These are phyloP conservation scores for Drosophila parabipectinata DNA, from an alignment of 1,140 invertebrate genomes.

Conservation along the genomic window DNA sequence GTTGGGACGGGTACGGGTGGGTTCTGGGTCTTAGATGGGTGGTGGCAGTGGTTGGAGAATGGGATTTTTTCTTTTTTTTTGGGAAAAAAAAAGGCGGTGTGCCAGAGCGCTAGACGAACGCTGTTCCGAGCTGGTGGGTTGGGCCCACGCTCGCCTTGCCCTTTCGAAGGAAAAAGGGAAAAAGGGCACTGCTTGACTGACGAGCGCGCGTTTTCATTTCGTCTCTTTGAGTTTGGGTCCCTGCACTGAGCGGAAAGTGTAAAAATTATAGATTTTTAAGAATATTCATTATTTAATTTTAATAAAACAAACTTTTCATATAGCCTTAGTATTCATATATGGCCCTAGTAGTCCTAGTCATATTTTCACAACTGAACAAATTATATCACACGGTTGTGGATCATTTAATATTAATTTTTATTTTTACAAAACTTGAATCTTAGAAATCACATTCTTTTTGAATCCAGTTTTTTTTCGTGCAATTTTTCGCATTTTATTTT, in stretches of 20 bases:
- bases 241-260: conserved; percentile 3
- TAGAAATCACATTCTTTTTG: background rate
- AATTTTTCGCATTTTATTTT: background rate
- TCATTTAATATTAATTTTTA: too few species aligned
- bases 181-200: conserved; percentile 64
- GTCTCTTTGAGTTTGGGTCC: conserved; percentile 20
- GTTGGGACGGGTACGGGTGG: conserved; percentile 3
- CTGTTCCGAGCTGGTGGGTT: conserved; percentile 22
- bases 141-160: conserved; percentile 54
- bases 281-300: too few species aligned
- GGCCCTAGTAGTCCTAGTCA: too few species aligned
- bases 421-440: too few species aligned
- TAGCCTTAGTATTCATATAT: too few species aligned
- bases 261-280: background rate
- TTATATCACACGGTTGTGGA: too few species aligned
- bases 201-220: conserved; percentile 69
- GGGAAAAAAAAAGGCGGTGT: conserved; percentile 55
- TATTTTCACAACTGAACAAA: too few species aligned
- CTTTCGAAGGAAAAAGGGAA: conserved; percentile 31
- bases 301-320: too few species aligned
- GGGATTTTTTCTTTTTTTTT: conserved; percentile 23
- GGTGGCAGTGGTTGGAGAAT: conserved; percentile 6
- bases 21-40: conserved; percentile 8
- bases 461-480: background rate
- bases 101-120: conserved; percentile 60